Evolutionary conservation across 1,140 invertebrate genomes (phyloP).

Genomic region (Rhysida immarginata): DNA sequence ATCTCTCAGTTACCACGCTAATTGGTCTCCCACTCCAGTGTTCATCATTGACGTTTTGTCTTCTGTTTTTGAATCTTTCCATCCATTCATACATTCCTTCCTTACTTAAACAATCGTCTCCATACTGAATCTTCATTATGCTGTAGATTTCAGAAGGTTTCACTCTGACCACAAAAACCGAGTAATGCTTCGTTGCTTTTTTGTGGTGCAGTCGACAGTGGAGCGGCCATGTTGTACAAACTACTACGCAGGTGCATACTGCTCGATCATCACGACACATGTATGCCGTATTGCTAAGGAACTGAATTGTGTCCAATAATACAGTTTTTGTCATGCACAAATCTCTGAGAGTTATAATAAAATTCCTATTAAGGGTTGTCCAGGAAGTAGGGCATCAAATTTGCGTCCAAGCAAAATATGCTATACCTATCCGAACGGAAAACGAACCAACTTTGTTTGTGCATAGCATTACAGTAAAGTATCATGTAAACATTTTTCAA

Average conservation of each 20-base stretch:
- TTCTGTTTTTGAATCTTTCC: not conserved
- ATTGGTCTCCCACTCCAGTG: not conserved
- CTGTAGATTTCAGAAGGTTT: constrained; percentile 1
- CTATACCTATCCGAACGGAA: too few relatives aligned
- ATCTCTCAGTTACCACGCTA: not conserved
- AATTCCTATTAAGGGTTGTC: not conserved
- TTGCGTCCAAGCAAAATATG: too few relatives aligned
- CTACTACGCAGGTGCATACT: not conserved
- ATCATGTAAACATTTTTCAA: too few relatives aligned
- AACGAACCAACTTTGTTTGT: too few relatives aligned
- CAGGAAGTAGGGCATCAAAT: too few relatives aligned
- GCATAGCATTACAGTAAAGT: too few relatives aligned
- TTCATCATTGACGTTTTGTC: not conserved
- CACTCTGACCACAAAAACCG: not conserved
- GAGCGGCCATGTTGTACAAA: not conserved
- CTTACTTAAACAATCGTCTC: not conserved
- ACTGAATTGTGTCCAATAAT: not conserved
- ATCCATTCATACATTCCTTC: not conserved
- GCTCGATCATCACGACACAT: not conserved
- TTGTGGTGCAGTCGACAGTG: not conserved
- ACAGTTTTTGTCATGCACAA: not conserved
- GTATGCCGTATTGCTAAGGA: not conserved
- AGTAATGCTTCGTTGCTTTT: not conserved
- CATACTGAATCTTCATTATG: constrained; percentile 3
- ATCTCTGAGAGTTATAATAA: not conserved